phyloP scores from a whole-genome alignment of 2,113 vertebrate species.

The Calonectris borealis region DNA sequence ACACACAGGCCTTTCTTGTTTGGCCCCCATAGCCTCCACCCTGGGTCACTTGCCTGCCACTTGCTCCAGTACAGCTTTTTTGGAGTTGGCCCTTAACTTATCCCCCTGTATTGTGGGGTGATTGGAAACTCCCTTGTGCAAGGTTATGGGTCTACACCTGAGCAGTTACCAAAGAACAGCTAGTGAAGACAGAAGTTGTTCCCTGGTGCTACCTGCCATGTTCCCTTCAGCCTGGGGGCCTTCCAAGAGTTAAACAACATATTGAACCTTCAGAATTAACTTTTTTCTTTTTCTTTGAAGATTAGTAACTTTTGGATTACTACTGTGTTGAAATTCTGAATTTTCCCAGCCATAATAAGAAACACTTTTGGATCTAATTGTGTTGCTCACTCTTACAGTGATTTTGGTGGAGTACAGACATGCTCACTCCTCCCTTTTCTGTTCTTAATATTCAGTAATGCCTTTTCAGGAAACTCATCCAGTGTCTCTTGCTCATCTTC shows the following conservation, averaged over 20 bases:
- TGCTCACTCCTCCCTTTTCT: neutral
- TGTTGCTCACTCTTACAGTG: neutral
- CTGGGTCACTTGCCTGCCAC: neutral
- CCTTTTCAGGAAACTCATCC: neutral
- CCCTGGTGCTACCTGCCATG: neutral
- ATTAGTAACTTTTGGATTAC: neutral
- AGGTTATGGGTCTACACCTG: neutral
- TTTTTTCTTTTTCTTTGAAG: neutral
- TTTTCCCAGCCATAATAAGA: neutral
- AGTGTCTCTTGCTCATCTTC: neutral
- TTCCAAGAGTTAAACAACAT: neutral
- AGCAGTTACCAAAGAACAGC: neutral
- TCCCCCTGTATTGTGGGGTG: fast-evolving
- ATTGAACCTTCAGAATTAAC: neutral
- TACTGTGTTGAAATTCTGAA: neutral
- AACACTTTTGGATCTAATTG: neutral
- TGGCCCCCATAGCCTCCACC: neutral
- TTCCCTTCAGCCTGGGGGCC: neutral
- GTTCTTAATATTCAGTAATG: neutral
- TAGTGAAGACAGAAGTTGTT: neutral
- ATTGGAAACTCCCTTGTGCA: neutral
- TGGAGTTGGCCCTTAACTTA: neutral
- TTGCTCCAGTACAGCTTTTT: neutral
- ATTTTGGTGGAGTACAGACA: neutral
- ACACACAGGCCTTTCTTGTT: neutral